Evolutionary conservation across 2,888 invertebrate genomes (phyloP), one percentile per base, ranked within the genome.

Genomic region (Hartigia nigra): DNA sequence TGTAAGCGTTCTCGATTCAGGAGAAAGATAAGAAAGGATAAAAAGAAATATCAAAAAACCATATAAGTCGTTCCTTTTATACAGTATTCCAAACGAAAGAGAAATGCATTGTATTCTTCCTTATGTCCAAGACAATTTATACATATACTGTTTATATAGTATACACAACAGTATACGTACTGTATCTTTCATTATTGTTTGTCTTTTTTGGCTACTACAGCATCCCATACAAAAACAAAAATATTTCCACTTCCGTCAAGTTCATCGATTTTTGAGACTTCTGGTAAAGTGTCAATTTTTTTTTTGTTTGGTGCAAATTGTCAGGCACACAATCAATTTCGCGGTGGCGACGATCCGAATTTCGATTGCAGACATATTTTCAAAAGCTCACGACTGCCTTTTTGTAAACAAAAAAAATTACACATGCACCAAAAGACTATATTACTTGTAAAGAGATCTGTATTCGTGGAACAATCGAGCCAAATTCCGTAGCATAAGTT

Each of bases 21-120:
- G 55, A 23, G 23, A 23, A 23, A 23, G 5, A 9, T 23, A 9
- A 55, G 55, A 9, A 9, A 14, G 55, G 35, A 35, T 35, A 35
- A 32, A 70, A 76, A 23, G 32, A n/a, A 76, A 70, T n/a, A 34
- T n/a, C n/a, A 32, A 76, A 70, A 14, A 70, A 36, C n/a, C 31
- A 36, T 70, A 31, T 37, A 31, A n/a, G 12, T n/a, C 35, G n/a
- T 14, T 32, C 70, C 37, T 76, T 76, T 36, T 36, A 70, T 31
- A 23, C 69, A 76, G 12, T 23, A n/a, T 76, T 69, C 55, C 23
- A 55, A 55, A 55, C 2, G 55, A 55, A 55, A 55, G 9, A 55
- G 55, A 55, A 55, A 55, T 55, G 23, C 55, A 55, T 23, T 55
- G 23, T 55, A 23, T 55, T 55, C 55, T 55, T 55, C 23, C 55